phyloP scores from a whole-genome alignment of 2,797 vertebrate genomes.

The Calcarius lapponicus region DNA sequence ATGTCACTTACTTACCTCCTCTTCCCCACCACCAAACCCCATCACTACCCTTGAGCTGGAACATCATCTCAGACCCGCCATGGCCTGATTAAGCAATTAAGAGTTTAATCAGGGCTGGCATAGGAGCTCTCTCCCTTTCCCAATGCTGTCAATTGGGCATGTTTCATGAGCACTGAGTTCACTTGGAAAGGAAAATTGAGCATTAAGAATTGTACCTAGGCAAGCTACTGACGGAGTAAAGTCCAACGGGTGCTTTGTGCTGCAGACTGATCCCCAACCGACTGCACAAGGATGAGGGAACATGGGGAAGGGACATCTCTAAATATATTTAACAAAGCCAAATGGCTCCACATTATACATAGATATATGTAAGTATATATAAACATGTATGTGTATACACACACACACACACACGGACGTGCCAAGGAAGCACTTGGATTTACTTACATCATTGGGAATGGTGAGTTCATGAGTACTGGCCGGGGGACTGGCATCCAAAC shows the following conservation, averaged over 20 bases:
- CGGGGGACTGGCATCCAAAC: conserved; percentile 96
- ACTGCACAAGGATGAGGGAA: background rate
- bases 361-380: background rate
- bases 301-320: background rate
- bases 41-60: background rate
- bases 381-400: background rate
- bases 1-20: background rate
- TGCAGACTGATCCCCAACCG: background rate
- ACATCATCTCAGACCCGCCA: background rate
- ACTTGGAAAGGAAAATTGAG: conserved; percentile 17
- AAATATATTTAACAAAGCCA: background rate
- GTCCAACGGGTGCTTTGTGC: background rate
- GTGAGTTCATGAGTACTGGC: conserved; percentile 99
- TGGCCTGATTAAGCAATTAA: background rate
- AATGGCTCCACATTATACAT: background rate
- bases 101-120: background rate
- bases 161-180: conserved; percentile 33
- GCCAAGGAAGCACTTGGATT: conserved; percentile 1
- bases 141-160: background rate
- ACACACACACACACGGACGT: background rate
- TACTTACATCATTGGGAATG: conserved; percentile 99
- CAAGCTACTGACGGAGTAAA: background rate
- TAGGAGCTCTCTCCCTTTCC: background rate
- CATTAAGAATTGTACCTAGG: background rate
- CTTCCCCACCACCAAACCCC: background rate